Base-by-base conservation (phyloP, 2,113 vertebrate species). In the Lophura nycthemera region DNA sequence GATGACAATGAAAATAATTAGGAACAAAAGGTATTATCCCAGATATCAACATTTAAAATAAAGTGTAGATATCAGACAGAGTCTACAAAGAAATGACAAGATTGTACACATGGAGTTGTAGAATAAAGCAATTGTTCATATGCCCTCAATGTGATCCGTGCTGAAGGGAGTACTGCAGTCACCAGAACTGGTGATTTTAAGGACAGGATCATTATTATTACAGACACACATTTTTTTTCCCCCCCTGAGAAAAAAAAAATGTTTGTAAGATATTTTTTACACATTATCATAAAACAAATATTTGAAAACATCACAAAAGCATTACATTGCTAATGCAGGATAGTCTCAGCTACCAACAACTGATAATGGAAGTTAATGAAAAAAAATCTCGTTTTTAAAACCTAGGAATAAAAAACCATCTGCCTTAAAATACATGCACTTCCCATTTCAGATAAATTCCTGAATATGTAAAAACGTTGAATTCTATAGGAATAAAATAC, bases 151-250 rank as follows among this genome's bases (percentile, higher is more conserved):
- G 66, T 22, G 8, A 19, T 29, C 64, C 50, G 0, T 16, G 29
- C 19, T 71, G n/a, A 36, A 20, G 74, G 78, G 18, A 30, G 36
- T 20, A 30, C 30, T 60, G 10, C 5, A 43, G 34, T 45, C 59
- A 48, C 16, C 34, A 19, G 30, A 69, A 54, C 59, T 3, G 47
- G 11, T 67, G 42, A 90, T 64, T n/a, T 42, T 38, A 73, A 83
- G 7, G 8, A 47, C 19, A 77, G 19, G 66, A 74, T 42, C 0
- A 0, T 45, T 60, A 18, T 2, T 45, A 15, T 50, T 38, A 30
- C 24, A 21, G 29, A 60, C 32, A 45, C 9, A 20, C 16, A 50
- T 21, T 13, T 40, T 18, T 16, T 13, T 50, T 8, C 40, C 63
- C 78, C 11, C 5, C 67, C 25, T 47, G 54, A 78, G 34, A 9